Base-by-base conservation (phyloP, 2,797 vertebrate species). In the Sternarchorhynchus goeldii region DNA sequence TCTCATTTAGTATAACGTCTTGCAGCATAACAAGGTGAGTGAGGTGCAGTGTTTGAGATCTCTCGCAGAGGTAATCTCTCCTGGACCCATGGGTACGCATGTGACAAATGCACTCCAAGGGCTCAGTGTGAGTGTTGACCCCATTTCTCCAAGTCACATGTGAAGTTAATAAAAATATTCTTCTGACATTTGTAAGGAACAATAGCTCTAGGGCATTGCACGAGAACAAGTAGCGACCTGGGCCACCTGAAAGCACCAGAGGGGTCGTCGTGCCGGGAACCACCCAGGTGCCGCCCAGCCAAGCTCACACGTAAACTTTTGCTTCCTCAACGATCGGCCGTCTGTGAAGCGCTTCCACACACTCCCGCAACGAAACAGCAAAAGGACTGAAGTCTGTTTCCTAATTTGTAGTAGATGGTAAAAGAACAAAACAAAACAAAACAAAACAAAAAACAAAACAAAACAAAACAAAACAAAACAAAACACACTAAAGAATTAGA, bases 1-100 rank as follows among this genome's bases (percentile, higher is more conserved):
- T 93, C 87, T 91, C 91, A 92, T 92, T 93, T 94, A 94, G 86
- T 92, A 89, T 85, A 93, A 93, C 93, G 92, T 93, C 93, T 93
- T 95, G 95, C 95, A 95, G 96, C 95, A 97, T 95, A 94, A 92
- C 91, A 93, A 96, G 94, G 94, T 94, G 94, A 94, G 91, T 95
- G 95, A 96, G 95, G 95, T 95, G 95, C 92, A 93, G 90, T 92
- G 93, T 94, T 95, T 91, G 87, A 89, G 89, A 91, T 92, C 87
- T 93, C 87, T 88, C 88, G 71, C 87, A 87, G 86, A 91, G 89
- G 90, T 87, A 88, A 81, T 82, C 83, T 87, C 89, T 91, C 89
- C 87, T 81, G 86, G 88, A 91, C 70, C 75, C 83, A 92, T 88
- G 88, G 92, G 92, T 86, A 89, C 90, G 93, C 91, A 89, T 87